Percentiles rank a stretch among this genome's conserved stretches.
Conservation (phyloP, 1,140 invertebrate genomes). For the Orchesella cincta region DNA sequence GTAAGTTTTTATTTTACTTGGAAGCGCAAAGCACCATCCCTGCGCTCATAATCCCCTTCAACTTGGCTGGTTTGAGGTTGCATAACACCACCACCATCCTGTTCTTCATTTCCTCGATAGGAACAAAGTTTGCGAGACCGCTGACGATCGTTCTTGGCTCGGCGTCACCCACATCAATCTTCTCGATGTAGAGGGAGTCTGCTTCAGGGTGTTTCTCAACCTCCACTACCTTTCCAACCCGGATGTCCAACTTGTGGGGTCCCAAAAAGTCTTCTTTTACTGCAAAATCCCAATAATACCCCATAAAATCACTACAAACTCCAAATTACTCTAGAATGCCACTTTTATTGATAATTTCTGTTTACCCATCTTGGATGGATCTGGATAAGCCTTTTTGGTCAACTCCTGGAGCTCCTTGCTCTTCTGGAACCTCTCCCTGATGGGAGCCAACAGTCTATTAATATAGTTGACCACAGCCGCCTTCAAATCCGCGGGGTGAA, state of each 20-base stretch:
- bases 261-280: slow-evolving; percentile 65
- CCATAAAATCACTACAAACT: not conserved
- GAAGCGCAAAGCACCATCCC: slow-evolving; percentile 93
- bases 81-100: slow-evolving; percentile 85
- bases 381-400: slow-evolving; percentile 77
- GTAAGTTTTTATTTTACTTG: slow-evolving; percentile 66
- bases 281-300: slow-evolving; percentile 45
- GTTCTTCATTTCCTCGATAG: slow-evolving; percentile 82
- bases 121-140: slow-evolving; percentile 86
- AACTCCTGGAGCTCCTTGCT: slow-evolving; percentile 73
- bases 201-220: slow-evolving; percentile 93
- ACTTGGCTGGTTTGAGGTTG: slow-evolving; percentile 91
- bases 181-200: slow-evolving; percentile 89
- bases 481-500: slow-evolving; percentile 95
- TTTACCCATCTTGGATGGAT: slow-evolving; percentile 64
- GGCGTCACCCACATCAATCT: slow-evolving; percentile 78
- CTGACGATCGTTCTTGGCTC: slow-evolving; percentile 74
- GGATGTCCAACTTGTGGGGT: slow-evolving; percentile 79
- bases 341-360: not conserved
- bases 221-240: slow-evolving; percentile 88
- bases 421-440: slow-evolving; percentile 81
- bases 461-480: slow-evolving; percentile 77
- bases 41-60: slow-evolving; percentile 83
- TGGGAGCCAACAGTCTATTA: slow-evolving; percentile 84
- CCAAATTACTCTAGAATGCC: not conserved